These are phyloP conservation scores for Strigamia transsilvanica DNA, from an alignment of 2,888 invertebrate genomes.

Conservation along the genomic window DNA sequence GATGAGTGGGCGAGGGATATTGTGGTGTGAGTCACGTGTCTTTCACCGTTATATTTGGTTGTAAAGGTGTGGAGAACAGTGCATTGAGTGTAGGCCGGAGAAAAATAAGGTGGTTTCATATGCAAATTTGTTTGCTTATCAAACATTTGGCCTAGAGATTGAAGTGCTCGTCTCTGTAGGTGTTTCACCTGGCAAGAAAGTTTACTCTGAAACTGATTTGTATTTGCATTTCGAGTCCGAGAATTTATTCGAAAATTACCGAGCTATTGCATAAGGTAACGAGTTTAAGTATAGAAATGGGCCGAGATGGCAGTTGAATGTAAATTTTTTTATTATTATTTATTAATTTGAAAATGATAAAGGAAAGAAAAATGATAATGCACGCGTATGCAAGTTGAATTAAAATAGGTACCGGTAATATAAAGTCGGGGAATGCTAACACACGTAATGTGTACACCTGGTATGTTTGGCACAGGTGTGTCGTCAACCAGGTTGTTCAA, in stretches of 20 bases:
- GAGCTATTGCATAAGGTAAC: background rate
- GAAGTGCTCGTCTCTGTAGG: conserved; percentile 14
- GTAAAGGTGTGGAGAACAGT: conserved; percentile 28
- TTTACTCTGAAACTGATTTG: background rate
- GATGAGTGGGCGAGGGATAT: conserved; percentile 39
- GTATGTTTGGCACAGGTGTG: conserved; percentile 27
- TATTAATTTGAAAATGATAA: conserved; percentile 24
- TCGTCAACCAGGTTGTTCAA: conserved; percentile 10
- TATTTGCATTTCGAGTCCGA: conserved; percentile 8
- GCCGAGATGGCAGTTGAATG: background rate
- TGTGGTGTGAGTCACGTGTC: conserved; percentile 41
- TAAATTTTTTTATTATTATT: background rate
- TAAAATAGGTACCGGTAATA: background rate
- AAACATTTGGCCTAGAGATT: conserved; percentile 27
- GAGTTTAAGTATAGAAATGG: background rate
- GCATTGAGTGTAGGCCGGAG: background rate
- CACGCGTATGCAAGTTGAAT: background rate
- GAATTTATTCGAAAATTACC: background rate
- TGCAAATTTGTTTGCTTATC: conserved; percentile 39
- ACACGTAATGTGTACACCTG: background rate
- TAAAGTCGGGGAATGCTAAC: background rate
- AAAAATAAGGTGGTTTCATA: background rate
- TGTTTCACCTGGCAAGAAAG: background rate
- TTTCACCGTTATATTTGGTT: conserved; percentile 34
- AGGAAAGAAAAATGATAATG: background rate